Base-by-base conservation (phyloP, 1,140 invertebrate genomes). In the Ceratina japonica region DNA sequence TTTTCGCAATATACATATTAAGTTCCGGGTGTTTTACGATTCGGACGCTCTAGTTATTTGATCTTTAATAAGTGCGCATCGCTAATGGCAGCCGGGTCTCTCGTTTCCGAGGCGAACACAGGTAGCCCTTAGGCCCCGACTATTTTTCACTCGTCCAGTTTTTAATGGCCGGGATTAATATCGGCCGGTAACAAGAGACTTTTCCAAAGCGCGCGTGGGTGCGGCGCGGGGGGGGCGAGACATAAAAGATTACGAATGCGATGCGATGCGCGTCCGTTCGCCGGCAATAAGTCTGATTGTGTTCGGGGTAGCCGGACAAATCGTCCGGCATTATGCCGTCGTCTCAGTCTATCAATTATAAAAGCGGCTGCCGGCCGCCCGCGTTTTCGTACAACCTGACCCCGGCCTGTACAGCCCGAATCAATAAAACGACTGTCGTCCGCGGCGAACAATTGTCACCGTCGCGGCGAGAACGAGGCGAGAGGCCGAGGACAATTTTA, bases 111-210 rank as follows among this genome's bases (percentile, higher is more conserved):
- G 79, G 64, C 82, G 81, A 91, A 91, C 82, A 91, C 90, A 88
- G 89, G 90, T 92, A 91, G 90, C 91, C 64, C 52, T 79, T 74
- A 3, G 2, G 63, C 71, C 66, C 66, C 86, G 85, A 86, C 90
- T 89, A 92, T 91, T 92, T 92, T 91, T 92, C 91, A 92, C 89
- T 91, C 89, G 89, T 89, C 87, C 88, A 91, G 87, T 91, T 92
- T 92, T 92, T 92, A 92, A 92, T 92, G 90, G 90, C 65, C 83
- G 87, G 90, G 88, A 92, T 92, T 92, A 91, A 92, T 92, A 92
- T 91, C 91, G 88, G 84, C 86, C 73, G 83, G 92, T 92, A 92
- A 92, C 92, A 92, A 92, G 91, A 92, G 89, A 91, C 91, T 91
- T 90, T 89, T 87, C 82, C 79, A 82, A 79, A 82, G 18, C 18